Evolutionary conservation across 2,888 invertebrate genomes (phyloP).

Genomic region (Tenthredo distinguenda): DNA sequence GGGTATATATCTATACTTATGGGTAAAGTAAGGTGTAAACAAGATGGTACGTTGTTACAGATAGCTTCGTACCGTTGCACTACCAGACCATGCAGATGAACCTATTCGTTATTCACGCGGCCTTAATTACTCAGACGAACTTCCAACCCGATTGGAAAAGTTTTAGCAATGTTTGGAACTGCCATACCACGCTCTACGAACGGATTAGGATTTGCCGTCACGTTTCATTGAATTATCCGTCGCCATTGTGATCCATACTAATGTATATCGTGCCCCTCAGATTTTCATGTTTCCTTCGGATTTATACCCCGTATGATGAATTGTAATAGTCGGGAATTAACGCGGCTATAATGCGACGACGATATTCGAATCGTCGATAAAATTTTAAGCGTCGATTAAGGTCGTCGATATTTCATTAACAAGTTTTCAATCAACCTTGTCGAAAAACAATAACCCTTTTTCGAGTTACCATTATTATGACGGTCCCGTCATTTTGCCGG

Average conservation of each 20-base stretch:
- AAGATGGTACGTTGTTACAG: neutral
- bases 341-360: neutral
- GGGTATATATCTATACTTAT: neutral
- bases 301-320: neutral
- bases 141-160: slow-evolving; percentile 77
- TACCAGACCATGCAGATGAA: slow-evolving; percentile 62
- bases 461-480: slow-evolving; percentile 12
- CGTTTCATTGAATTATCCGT: slow-evolving; percentile 70
- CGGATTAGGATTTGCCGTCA: slow-evolving; percentile 56
- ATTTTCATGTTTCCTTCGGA: neutral
- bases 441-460: neutral
- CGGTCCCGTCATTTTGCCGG: neutral
- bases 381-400: neutral
- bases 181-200: neutral
- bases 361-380: neutral
- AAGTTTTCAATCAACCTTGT: neutral
- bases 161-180: slow-evolving; percentile 73
- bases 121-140: slow-evolving; percentile 77
- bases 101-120: slow-evolving; percentile 74
- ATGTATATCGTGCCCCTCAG: neutral
- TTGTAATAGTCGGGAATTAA: neutral
- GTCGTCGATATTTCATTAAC: neutral
- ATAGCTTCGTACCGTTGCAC: slow-evolving; percentile 39
- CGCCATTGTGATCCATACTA: slow-evolving; percentile 70
- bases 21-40: slow-evolving; percentile 50